A percentile compares a stretch with the other conserved stretches of the same genome.
Evolutionary conservation across 2,113 vertebrate genomes (phyloP).

Genomic region (Tachuris rubrigastra): DNA sequence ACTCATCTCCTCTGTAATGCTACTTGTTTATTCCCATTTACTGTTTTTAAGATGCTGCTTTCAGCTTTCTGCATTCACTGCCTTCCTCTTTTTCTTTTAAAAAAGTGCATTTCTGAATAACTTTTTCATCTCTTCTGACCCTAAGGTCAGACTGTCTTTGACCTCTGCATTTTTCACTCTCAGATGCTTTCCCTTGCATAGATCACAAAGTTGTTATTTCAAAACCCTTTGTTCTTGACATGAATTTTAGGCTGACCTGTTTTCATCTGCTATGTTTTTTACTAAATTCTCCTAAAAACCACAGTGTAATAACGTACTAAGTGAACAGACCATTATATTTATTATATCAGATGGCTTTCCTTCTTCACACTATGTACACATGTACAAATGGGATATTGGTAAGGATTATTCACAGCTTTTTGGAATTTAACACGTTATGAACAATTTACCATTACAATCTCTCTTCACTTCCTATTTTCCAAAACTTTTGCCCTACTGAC

Average conservation of each 20-base stretch:
- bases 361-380: rapidly evolving
- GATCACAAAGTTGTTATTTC: background rate
- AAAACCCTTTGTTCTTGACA: background rate
- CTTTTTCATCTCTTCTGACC: background rate
- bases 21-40: background rate
- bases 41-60: background rate
- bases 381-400: background rate
- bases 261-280: background rate
- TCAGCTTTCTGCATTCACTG: background rate
- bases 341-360: background rate
- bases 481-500: background rate
- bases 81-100: background rate
- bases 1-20: background rate
- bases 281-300: rapidly evolving
- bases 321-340: background rate
- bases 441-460: background rate
- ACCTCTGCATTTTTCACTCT: background rate
- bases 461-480: background rate
- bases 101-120: background rate
- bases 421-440: background rate
- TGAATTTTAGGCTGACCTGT: background rate
- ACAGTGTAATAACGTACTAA: background rate
- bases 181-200: background rate
- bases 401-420: background rate
- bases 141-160: background rate